phyloP scores from a whole-genome alignment of 2,113 vertebrate genomes.

The Stercorarius parasiticus region DNA sequence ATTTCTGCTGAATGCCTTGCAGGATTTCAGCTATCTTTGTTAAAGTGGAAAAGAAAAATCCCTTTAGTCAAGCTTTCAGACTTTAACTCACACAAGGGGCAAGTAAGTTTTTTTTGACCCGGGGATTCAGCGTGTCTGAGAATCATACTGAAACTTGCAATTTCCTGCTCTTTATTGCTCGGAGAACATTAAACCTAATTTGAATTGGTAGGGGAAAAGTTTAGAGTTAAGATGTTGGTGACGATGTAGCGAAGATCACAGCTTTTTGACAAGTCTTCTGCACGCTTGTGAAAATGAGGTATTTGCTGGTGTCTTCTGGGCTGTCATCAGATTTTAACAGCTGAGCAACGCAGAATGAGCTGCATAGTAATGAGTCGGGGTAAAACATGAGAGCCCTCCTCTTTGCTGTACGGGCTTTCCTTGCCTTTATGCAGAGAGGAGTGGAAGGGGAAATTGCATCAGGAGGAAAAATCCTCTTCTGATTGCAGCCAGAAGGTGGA shows the following conservation, averaged over 20 bases:
- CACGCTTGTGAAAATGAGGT: not conserved
- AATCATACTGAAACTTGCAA: not conserved
- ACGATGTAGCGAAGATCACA: not conserved
- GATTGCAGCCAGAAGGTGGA: not conserved
- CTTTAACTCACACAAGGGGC: not conserved
- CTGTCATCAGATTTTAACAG: not conserved
- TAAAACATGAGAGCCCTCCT: not conserved
- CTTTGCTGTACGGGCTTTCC: not conserved
- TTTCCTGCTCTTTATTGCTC: not conserved
- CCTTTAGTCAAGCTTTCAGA: not conserved
- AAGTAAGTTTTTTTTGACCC: not conserved
- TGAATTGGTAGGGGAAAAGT: not conserved
- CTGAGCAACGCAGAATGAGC: not conserved
- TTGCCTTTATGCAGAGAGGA: not conserved
- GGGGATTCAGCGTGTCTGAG: not conserved
- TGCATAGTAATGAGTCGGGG: fast-evolving
- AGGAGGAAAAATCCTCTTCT: not conserved
- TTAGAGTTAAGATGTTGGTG: not conserved
- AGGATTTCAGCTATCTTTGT: not conserved
- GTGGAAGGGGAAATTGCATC: not conserved
- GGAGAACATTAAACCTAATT: not conserved
- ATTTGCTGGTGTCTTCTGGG: not conserved
- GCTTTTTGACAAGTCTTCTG: not conserved
- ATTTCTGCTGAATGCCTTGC: not conserved
- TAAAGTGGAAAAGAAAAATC: not conserved